Evolutionary conservation across 2,797 vertebrate species (phyloP), one percentile per base, ranked within the genome.

Genomic region (Urophycis tenuis): DNA sequence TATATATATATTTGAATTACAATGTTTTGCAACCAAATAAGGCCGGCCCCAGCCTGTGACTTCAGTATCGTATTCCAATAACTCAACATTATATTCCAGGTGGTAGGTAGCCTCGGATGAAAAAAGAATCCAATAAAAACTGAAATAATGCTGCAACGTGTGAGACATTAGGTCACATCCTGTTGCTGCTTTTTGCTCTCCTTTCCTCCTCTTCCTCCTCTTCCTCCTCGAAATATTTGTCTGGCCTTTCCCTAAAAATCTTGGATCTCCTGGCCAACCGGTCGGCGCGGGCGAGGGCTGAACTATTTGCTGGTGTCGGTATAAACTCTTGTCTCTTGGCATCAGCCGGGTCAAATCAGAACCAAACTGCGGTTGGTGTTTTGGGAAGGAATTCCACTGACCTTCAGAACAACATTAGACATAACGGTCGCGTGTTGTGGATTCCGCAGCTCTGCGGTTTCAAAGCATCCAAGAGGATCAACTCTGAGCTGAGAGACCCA

Each of bases 91-190:
- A n/a, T 25, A 60, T 9, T 67, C 3, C 25, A 67, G 60, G 60
- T 67, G 60, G 60, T n/a, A 29, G 60, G n/a, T 29, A 67, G 60
- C 10, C 60, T 67, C 12, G 25, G 60, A 29, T 67, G 3, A 67
- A 29, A 12, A 67, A 53, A 1, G 8, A 22, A 22, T 25, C 1
- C 3, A 10, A 67, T 67, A 67, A 67, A 53, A 22, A 22, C 17
- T 53, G 45, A 53, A 29, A 29, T 67, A 67, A 67, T 29, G 60
- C 25, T 29, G 39, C 72, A 81, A 83, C 81, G 80, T 53, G 11
- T 74, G 75, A 77, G 80, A 76, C 75, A 84, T 87, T 82, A 85
- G 77, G 81, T 85, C 83, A 87, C 45, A 84, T 85, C 82, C 85
- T 81, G 79, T 75, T n/a, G 17, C 71, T 76, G 67, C 71, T 74